Conservation (phyloP, 2,797 vertebrate species). For the Hoplostethus atlanticus region DNA sequence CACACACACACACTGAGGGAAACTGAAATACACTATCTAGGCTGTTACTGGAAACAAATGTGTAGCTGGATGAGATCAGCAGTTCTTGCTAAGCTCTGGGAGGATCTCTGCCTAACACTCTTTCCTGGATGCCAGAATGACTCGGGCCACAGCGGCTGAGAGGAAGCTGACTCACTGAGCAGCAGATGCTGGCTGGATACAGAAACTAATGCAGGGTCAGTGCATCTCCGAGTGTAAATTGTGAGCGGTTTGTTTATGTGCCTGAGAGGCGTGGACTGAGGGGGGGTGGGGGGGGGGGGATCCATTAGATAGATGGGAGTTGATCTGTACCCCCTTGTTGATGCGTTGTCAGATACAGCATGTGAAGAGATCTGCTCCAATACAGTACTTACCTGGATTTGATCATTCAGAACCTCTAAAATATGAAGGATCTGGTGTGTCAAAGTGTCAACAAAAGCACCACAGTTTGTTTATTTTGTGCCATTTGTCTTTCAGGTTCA, state of each 20-base stretch:
- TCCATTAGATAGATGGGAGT: slow-evolving; percentile 6
- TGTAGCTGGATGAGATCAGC: slow-evolving; percentile 75
- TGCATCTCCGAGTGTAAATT: slow-evolving; percentile 46
- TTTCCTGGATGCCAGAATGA: slow-evolving; percentile 78
- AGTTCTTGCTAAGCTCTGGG: slow-evolving; percentile 69
- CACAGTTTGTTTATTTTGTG: too few relatives aligned
- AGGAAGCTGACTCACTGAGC: slow-evolving; percentile 74
- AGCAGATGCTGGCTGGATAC: slow-evolving; percentile 63
- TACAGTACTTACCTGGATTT: too few relatives aligned
- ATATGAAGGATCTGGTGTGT: too few relatives aligned
- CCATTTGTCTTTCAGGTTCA: too few relatives aligned
- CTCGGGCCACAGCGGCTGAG: slow-evolving; percentile 54
- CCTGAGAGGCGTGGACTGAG: background rate
- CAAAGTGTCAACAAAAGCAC: too few relatives aligned
- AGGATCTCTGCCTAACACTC: slow-evolving; percentile 62
- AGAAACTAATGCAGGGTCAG: slow-evolving; percentile 51
- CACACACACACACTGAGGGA: slow-evolving; percentile 36
- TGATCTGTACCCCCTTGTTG: background rate
- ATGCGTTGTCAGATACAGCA: background rate
- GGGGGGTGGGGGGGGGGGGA: slow-evolving; percentile 19
- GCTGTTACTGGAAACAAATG: slow-evolving; percentile 75
- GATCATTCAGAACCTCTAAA: too few relatives aligned
- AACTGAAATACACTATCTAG: slow-evolving; percentile 62
- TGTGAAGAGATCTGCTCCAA: slow-evolving; percentile 2
- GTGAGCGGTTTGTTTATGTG: slow-evolving; percentile 53